Evolutionary conservation across 2,797 vertebrate species (phyloP).

Genomic region (Hozukius guyotensis): DNA sequence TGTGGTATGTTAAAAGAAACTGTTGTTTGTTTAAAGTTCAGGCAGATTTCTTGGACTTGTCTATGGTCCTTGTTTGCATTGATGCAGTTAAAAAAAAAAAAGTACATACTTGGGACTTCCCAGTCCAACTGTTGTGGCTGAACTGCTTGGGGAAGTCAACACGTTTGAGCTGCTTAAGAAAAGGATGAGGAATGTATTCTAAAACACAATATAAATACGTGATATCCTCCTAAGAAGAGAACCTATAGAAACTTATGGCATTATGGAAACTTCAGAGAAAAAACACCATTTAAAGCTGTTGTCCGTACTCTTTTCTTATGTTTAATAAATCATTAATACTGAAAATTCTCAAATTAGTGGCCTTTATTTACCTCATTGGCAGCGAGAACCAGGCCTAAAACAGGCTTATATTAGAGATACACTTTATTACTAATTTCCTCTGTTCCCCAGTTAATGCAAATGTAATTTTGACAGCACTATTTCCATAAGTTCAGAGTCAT

Average conservation of each 20-base stretch:
- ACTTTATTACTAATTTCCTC: neutral
- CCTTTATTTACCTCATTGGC: neutral
- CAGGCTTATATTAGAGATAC: neutral
- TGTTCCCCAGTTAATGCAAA: neutral
- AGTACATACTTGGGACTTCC: neutral
- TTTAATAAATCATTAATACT: conserved; percentile 14
- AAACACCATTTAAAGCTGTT: neutral
- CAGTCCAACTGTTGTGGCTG: neutral
- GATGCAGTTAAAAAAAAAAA: neutral
- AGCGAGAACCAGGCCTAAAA: neutral
- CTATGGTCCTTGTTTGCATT: neutral
- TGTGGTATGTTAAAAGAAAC: conserved; percentile 5
- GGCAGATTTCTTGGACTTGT: neutral
- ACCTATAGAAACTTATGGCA: neutral
- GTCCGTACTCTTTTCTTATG: neutral
- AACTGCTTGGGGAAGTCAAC: neutral
- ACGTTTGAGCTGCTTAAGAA: neutral
- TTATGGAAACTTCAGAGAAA: neutral
- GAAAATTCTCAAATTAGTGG: neutral
- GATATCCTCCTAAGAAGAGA: neutral
- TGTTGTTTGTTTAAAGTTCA: conserved; percentile 10
- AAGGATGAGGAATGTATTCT: neutral
- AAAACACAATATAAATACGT: neutral
- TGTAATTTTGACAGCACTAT: neutral
- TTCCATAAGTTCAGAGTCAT: neutral